Evolutionary conservation across 1,140 invertebrate species (phyloP).

Genomic region (Camponotus floridanus): DNA sequence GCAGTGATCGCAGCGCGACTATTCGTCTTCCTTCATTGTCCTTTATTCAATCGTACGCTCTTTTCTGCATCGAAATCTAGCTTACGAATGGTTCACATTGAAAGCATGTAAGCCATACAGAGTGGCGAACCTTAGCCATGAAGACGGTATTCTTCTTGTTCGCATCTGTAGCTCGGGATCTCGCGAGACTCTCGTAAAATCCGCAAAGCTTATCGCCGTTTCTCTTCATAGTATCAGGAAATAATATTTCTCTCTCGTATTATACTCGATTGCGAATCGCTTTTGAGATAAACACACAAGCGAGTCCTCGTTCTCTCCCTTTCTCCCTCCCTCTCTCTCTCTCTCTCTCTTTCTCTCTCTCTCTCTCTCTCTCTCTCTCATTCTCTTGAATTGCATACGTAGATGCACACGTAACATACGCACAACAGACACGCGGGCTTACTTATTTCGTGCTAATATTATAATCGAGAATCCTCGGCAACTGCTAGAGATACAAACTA

Average conservation of each 20-base stretch:
- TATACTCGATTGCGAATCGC: slow-evolving; percentile 48
- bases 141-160: slow-evolving; percentile 19
- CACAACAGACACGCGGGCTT: slow-evolving; percentile 52
- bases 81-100: slow-evolving; percentile 65
- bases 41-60: neutral
- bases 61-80: slow-evolving; percentile 43
- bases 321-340: slow-evolving; percentile 11
- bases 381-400: slow-evolving; percentile 39
- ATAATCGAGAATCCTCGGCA: slow-evolving; percentile 72
- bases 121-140: slow-evolving; percentile 42
- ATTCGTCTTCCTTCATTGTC: neutral
- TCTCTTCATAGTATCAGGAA: slow-evolving; percentile 34
- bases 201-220: slow-evolving; percentile 52
- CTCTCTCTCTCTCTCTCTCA: slow-evolving; percentile 44
- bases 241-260: slow-evolving; percentile 55
- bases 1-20: slow-evolving; percentile 10
- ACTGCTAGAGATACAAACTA: slow-evolving; percentile 79
- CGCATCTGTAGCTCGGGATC: slow-evolving; percentile 11
- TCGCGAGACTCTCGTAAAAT: slow-evolving; percentile 46
- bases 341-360: slow-evolving; percentile 37
- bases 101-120: slow-evolving; percentile 63
- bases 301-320: neutral
- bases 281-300: slow-evolving; percentile 38
- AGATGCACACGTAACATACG: slow-evolving; percentile 46
- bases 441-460: slow-evolving; percentile 57